These are phyloP conservation scores for Pantala flavescens DNA, from an alignment of 1,140 invertebrate species.

Conservation along the genomic window DNA sequence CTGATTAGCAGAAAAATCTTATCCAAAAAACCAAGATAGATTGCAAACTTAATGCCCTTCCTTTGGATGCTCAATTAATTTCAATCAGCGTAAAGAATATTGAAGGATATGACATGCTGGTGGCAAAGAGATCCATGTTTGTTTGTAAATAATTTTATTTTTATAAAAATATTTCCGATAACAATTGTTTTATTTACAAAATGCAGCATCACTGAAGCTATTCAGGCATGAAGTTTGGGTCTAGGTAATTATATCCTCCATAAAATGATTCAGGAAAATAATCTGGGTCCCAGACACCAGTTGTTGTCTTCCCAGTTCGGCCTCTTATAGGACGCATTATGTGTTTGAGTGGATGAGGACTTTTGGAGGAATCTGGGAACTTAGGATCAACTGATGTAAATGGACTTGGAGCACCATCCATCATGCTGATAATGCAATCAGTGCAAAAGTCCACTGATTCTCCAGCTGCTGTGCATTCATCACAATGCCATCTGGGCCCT, in stretches of 20 bases:
- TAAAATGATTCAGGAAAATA: conserved; percentile 36
- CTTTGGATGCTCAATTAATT: background rate
- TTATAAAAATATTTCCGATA: too few species aligned
- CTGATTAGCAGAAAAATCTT: background rate
- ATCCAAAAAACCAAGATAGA: background rate
- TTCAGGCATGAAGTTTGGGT: conserved; percentile 40
- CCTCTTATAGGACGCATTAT: background rate
- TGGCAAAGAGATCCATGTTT: too few species aligned
- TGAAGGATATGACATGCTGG: too few species aligned
- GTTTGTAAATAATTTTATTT: too few species aligned
- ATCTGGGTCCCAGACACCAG: conserved; percentile 32
- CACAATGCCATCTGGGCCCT: conserved; percentile 60
- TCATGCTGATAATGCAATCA: background rate
- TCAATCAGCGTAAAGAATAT: too few species aligned
- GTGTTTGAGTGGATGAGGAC: background rate
- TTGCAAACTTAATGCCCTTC: background rate
- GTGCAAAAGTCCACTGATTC: conserved; percentile 40
- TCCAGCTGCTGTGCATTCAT: conserved; percentile 37
- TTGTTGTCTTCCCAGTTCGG: background rate
- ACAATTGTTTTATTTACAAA: too few species aligned
- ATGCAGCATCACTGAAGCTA: background rate
- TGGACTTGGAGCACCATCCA: background rate
- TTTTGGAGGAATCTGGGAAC: background rate
- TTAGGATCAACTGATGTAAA: background rate
- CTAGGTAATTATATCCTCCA: conserved; percentile 37